Evolutionary conservation across 2,888 invertebrate genomes (phyloP).

Genomic region (Schizotus pectinicornis): DNA sequence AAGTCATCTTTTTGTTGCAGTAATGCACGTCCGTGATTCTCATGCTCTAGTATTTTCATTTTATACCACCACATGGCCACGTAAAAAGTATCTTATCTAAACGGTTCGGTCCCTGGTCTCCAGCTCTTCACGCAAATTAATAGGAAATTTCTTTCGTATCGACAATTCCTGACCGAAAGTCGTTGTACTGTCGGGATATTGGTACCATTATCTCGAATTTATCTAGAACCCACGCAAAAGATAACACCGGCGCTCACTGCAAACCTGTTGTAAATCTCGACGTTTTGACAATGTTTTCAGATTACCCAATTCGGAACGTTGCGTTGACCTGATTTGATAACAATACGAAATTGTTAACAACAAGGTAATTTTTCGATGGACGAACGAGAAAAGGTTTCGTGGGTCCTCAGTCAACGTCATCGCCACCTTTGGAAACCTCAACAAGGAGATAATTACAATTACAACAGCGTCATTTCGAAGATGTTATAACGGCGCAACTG

Average conservation of each 20-base stretch:
- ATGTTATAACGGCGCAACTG: background rate
- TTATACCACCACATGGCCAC: constrained; percentile 26
- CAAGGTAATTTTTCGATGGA: background rate
- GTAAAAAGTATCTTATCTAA: constrained; percentile 18
- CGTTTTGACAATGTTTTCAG: constrained; percentile 6
- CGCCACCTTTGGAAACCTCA: constrained; percentile 1
- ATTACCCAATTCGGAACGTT: background rate
- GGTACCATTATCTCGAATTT: background rate
- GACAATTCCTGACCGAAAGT: background rate
- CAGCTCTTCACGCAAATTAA: no score
- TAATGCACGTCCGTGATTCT: constrained; percentile 18
- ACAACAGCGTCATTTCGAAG: no score
- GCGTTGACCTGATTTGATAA: constrained; percentile 9
- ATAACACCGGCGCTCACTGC: no score
- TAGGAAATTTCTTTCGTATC: no score
- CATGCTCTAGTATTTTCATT: constrained; percentile 24
- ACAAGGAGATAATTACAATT: background rate
- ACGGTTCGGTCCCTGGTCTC: constrained; percentile 1
- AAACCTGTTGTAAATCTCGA: constrained; percentile 4
- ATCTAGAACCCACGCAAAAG: background rate
- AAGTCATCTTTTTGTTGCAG: constrained; percentile 13
- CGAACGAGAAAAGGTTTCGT: background rate
- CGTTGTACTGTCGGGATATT: background rate
- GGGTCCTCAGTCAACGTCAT: constrained; percentile 10
- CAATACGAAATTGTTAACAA: background rate